Conservation (phyloP, 2,797 vertebrate genomes). For the Spinus olivaceus region DNA sequence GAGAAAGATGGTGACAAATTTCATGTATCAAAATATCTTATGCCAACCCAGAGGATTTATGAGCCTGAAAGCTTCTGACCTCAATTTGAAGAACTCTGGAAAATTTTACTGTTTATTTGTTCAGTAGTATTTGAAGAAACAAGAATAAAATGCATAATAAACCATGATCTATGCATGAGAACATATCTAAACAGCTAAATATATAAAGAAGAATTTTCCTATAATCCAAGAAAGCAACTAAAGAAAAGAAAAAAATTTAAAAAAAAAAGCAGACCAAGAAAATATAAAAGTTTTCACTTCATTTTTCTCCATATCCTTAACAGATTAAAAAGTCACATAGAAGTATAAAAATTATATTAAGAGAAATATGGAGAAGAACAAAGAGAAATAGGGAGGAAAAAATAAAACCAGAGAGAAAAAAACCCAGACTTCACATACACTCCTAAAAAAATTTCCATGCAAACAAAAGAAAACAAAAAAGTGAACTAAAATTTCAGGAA, state of each 20-base stretch:
- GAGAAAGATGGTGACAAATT: not conserved
- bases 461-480: not conserved
- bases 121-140: not conserved
- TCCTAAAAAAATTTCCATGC: not conserved
- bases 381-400: not conserved
- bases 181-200: not conserved
- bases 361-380: not conserved
- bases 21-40: not conserved
- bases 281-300: not conserved
- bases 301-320: not conserved
- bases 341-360: not conserved
- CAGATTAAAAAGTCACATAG: not conserved
- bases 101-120: not conserved
- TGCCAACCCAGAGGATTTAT: not conserved
- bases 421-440: rapidly evolving
- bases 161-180: not conserved
- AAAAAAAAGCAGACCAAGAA: not conserved
- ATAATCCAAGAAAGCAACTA: not conserved
- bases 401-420: not conserved
- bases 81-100: conserved; percentile 4
- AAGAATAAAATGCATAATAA: not conserved
- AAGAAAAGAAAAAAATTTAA: not conserved
- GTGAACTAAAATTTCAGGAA: not conserved
- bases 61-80: not conserved
- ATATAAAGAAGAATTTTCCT: not conserved